Conservation (phyloP, 2,113 vertebrate genomes). For the Antidorcas marsupialis region DNA sequence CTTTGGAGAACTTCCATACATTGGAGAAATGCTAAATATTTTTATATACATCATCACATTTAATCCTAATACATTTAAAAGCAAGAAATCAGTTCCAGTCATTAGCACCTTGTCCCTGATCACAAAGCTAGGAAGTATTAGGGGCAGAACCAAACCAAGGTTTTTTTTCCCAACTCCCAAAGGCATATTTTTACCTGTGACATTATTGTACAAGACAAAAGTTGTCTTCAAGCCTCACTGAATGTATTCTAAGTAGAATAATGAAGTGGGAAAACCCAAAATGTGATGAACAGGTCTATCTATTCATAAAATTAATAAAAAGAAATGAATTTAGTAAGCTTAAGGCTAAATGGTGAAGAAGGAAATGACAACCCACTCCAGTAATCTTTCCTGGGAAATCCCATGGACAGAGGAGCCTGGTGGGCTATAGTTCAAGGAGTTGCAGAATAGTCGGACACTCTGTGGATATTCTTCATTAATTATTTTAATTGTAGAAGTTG, state of each 20-base stretch:
- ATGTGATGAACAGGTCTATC: background rate
- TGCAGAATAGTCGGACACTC: background rate
- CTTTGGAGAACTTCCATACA: background rate
- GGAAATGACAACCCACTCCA: background rate
- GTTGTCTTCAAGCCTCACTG: background rate
- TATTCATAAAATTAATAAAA: background rate
- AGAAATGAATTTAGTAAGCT: conserved; percentile 15
- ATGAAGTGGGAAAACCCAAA: background rate
- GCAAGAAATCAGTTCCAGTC: background rate
- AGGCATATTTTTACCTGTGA: background rate
- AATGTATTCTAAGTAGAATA: background rate
- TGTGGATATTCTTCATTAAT: background rate
- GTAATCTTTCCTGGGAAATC: background rate
- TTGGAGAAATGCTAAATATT: background rate
- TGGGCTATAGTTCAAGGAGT: background rate
- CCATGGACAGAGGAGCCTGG: background rate
- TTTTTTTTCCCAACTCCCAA: background rate
- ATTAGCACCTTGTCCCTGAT: background rate
- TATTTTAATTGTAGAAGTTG: background rate
- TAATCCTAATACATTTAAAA: background rate
- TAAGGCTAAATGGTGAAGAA: background rate
- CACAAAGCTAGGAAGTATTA: background rate
- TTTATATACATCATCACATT: background rate
- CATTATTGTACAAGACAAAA: background rate
- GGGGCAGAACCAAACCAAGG: background rate